A percentile compares a stretch with the other conserved stretches of the same genome.
These are phyloP conservation scores for Cladorhizidae sp. DNA, from an alignment of 37 sponge, comb jelly and placozoan genomes.

Conservation along the genomic window DNA sequence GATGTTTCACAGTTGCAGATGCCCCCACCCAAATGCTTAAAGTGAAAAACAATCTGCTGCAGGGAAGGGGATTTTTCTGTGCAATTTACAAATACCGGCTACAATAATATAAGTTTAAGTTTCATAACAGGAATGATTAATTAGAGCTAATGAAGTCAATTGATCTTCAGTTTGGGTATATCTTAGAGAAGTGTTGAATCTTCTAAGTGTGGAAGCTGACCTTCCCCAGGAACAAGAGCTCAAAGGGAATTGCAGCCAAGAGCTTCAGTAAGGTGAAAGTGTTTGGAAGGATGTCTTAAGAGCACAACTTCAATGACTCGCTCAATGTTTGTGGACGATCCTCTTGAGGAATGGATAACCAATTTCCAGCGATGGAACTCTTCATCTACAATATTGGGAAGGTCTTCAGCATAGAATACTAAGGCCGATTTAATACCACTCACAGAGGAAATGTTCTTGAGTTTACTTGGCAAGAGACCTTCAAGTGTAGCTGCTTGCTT, in stretches of 20 bases:
- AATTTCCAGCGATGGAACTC: too few species aligned
- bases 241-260: conserved; percentile 57
- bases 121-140: conserved; percentile 34
- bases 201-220: conserved; percentile 45
- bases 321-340: conserved; percentile 36
- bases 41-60: too few species aligned
- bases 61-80: not conserved
- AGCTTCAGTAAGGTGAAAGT: conserved; percentile 47
- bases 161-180: conserved; percentile 29
- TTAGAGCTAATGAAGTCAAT: conserved; percentile 26
- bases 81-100: conserved; percentile 9
- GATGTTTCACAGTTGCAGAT: too few species aligned
- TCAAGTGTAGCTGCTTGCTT: too few species aligned
- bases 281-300: conserved; percentile 46
- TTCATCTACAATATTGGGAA: too few species aligned
- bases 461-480: too few species aligned
- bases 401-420: too few species aligned
- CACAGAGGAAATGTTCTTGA: too few species aligned
- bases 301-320: conserved; percentile 45
- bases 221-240: conserved; percentile 54
- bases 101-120: conserved; percentile 5
- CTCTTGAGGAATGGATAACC: conserved; percentile 8
- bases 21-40: too few species aligned
- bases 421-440: too few species aligned
- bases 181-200: too few species aligned